phyloP scores from a whole-genome alignment of 2,888 invertebrate species.

The Mesorhabditis belari region DNA sequence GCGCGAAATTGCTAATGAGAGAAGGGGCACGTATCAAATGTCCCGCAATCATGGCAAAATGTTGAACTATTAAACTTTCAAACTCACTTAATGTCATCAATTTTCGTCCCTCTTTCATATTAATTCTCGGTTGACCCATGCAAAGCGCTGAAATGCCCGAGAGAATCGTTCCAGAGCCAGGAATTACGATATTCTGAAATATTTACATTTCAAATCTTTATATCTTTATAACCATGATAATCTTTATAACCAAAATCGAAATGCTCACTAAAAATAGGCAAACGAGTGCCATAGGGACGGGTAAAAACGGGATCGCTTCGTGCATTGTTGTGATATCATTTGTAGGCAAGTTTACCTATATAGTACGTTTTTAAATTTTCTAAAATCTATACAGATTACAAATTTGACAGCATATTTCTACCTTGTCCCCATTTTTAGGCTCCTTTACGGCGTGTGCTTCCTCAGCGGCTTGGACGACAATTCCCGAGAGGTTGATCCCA shows the following conservation, averaged over 20 bases:
- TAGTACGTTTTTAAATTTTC: not conserved
- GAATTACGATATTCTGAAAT: slow-evolving; percentile 71
- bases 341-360: slow-evolving; percentile 44
- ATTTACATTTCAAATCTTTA: no score
- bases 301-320: slow-evolving; percentile 83
- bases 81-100: slow-evolving; percentile 62
- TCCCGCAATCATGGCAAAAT: no score
- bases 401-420: slow-evolving; percentile 1
- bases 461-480: slow-evolving; percentile 48
- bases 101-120: slow-evolving; percentile 66
- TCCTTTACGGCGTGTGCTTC: slow-evolving; percentile 47
- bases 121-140: slow-evolving; percentile 79
- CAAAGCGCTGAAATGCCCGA: slow-evolving; percentile 83
- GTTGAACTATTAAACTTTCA: no score
- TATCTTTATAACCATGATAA: no score
- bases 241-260: no score
- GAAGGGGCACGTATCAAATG: no score
- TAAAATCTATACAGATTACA: not conserved
- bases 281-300: slow-evolving; percentile 76
- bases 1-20: no score
- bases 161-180: slow-evolving; percentile 76
- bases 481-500: slow-evolving; percentile 47
- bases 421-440: slow-evolving; percentile 45
- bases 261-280: slow-evolving; percentile 67
- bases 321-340: slow-evolving; percentile 70